These are phyloP conservation scores for Neolamprologus tretocephalus DNA, from an alignment of 2,113 vertebrate genomes.

Conservation along the genomic window DNA sequence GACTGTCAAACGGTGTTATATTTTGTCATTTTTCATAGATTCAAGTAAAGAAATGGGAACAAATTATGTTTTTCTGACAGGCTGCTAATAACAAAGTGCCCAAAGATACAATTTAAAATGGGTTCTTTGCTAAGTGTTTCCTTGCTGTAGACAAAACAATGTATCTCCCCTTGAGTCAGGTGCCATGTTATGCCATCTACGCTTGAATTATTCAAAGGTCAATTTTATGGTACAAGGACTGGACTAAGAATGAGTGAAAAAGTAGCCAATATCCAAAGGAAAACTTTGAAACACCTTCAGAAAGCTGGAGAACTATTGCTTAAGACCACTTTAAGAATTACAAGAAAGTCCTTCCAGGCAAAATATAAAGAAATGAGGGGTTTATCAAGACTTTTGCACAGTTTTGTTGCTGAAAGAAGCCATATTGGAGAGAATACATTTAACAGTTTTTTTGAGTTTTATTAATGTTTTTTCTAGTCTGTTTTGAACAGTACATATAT, in stretches of 20 bases:
- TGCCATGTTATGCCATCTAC: neutral
- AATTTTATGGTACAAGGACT: neutral
- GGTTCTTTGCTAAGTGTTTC: neutral
- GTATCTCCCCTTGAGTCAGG: neutral
- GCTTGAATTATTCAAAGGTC: neutral
- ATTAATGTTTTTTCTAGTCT: neutral
- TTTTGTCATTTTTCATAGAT: neutral
- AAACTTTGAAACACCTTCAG: neutral
- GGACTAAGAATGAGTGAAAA: neutral
- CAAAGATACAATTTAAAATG: neutral
- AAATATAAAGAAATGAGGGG: neutral
- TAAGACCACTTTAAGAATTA: neutral
- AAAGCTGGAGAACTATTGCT: neutral
- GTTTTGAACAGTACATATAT: neutral
- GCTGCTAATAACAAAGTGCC: neutral
- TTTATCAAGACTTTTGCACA: neutral
- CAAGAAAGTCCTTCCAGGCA: neutral
- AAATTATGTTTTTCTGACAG: neutral
- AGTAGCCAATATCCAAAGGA: neutral
- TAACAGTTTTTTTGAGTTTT: neutral
- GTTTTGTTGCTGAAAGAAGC: neutral
- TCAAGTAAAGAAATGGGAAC: neutral
- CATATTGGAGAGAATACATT: neutral
- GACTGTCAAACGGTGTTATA: neutral
- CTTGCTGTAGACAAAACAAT: neutral